Evolutionary conservation across 2,113 vertebrate species (phyloP), one percentile per base, ranked within the genome.

Genomic region (Gavialis gangeticus): DNA sequence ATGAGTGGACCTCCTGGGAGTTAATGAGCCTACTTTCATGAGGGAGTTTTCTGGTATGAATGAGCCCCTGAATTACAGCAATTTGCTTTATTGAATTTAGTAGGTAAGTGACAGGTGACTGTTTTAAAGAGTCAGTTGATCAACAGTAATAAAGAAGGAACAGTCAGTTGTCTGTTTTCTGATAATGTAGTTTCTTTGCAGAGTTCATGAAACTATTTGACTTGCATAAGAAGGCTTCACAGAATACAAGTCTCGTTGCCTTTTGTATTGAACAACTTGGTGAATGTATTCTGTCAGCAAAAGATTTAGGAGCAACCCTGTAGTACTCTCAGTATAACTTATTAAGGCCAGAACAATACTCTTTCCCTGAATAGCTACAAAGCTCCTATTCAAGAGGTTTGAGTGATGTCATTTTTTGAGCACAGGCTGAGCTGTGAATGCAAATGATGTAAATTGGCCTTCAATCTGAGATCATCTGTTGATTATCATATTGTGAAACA

Each of bases 341-440:
- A 69, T 4, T 56, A 27, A 90, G 37, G 54, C 77, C 57, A 82
- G 78, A 89, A 96, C 79, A 96, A 83, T 88, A 25, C 60, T 88
- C 75, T 89, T 90, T 57, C n/a, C 63, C 55, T 83, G 27, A 83
- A 63, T 64, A 87, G n/a, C n/a, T 71, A 91, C 92, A 97, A 85
- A 94, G 77, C 16, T 90, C 25, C 91, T 88, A 84, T 94, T 95
- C 80, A 94, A 2, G 81, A 77, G 16, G 8, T 92, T 75, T 85
- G 67, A 79, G 59, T 95, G 92, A 85, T 62, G 54, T 92, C 1
- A 56, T 87, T 59, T 79, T 56, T 78, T 15, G 80, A 83, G 46
- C 27, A 69, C 12, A 71, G 37, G 11, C 82, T 89, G 77, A 0
- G 0, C 55, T 66, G 64, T 92, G 89, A 85, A 92, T 80, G 76